phyloP scores from a whole-genome alignment of 2,797 vertebrate genomes.

The Nyctalus aviator region DNA sequence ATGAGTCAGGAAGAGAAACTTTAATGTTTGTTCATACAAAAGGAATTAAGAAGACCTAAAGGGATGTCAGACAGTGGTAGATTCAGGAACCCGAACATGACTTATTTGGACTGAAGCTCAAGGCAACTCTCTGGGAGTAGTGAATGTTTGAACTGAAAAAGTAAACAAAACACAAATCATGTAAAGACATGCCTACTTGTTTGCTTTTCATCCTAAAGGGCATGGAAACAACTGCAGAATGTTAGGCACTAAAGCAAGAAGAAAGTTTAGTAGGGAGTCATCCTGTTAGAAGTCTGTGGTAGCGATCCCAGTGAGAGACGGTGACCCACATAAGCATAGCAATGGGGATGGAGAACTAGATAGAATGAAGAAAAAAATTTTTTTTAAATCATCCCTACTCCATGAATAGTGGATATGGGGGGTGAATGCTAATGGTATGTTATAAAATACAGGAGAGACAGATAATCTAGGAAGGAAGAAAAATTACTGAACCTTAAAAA shows the following conservation, averaged over 20 bases:
- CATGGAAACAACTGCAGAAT: not conserved
- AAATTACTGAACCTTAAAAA: not conserved
- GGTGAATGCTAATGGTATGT: not conserved
- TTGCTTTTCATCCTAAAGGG: not conserved
- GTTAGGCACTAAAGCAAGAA: not conserved
- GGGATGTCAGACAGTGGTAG: not conserved
- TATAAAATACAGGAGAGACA: not conserved
- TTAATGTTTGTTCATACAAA: not conserved
- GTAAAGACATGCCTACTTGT: not conserved
- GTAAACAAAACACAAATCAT: not conserved
- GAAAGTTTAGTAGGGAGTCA: not conserved
- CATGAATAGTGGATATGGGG: not conserved
- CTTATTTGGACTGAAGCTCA: not conserved
- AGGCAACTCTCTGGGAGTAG: not conserved
- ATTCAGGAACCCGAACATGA: not conserved
- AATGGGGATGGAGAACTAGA: not conserved
- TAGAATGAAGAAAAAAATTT: not conserved
- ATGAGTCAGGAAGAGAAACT: not conserved
- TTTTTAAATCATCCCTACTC: not conserved
- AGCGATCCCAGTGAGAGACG: not conserved
- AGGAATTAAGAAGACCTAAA: not conserved
- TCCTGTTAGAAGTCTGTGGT: not conserved
- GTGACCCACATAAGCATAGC: not conserved
- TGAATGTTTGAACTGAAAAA: not conserved
- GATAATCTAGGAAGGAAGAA: not conserved